Percentiles rank a stretch among this genome's conserved stretches.
phyloP scores from a whole-genome alignment of 1,140 invertebrate species.

The Mesaphorura yosii region DNA sequence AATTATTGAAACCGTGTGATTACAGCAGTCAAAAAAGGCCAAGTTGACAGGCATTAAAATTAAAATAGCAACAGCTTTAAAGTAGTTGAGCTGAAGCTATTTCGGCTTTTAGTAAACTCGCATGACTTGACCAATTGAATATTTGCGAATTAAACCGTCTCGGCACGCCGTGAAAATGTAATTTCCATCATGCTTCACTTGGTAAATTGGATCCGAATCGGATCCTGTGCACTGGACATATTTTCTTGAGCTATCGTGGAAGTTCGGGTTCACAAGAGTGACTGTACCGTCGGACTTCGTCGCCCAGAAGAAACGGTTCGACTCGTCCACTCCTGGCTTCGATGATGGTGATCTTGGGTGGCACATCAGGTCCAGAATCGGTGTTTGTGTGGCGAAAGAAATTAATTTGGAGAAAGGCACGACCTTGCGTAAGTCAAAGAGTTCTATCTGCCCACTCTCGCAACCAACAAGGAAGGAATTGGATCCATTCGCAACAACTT shows the following conservation, averaged over 20 bases:
- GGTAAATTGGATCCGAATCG: constrained; percentile 53
- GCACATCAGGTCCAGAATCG: constrained; percentile 22
- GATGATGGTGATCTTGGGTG: constrained; percentile 24
- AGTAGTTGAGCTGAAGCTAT: too few relatives aligned
- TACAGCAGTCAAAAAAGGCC: too few relatives aligned
- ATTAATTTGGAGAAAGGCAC: constrained; percentile 13
- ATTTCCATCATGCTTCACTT: constrained; percentile 42
- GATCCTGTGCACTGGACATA: constrained; percentile 50
- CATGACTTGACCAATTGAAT: constrained; percentile 33
- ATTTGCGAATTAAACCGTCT: constrained; percentile 46
- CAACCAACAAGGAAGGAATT: constrained; percentile 40
- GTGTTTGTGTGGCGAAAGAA: constrained; percentile 15
- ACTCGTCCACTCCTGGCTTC: constrained; percentile 19
- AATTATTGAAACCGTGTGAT: too few relatives aligned
- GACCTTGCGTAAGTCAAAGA: constrained; percentile 18
- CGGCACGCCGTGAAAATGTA: constrained; percentile 46
- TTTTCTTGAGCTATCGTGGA: constrained; percentile 5
- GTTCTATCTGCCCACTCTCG: constrained; percentile 42
- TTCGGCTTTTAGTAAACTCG: constrained; percentile 1
- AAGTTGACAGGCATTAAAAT: too few relatives aligned
- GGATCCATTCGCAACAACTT: constrained; percentile 37
- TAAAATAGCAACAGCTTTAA: too few relatives aligned
- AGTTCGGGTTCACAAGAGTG: constrained; percentile 20
- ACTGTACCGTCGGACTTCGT: constrained; percentile 22
- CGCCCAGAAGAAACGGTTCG: constrained; percentile 25